phyloP scores from a whole-genome alignment of 2,888 invertebrate species.

The Crossocerus cetratus region DNA sequence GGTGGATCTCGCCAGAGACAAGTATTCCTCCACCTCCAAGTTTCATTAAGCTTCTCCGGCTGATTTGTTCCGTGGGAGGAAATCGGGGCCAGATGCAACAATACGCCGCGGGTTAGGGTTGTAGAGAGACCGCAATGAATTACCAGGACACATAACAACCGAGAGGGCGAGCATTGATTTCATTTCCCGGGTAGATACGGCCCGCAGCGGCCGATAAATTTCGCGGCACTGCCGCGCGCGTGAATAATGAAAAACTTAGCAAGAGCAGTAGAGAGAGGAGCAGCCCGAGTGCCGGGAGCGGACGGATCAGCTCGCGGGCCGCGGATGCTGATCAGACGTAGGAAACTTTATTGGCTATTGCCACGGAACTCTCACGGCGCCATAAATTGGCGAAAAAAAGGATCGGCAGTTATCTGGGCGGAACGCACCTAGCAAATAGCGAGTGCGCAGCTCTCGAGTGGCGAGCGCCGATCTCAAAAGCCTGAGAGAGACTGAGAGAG shows the following conservation, averaged over 20 bases:
- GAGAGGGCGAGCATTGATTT: constrained; percentile 11
- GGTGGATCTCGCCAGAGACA: too few species aligned
- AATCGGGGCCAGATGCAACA: too few species aligned
- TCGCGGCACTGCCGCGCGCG: not conserved
- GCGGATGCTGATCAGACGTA: constrained; percentile 28
- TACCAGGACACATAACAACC: constrained; percentile 2
- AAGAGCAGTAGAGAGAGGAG: not conserved
- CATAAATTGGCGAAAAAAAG: constrained; percentile 45
- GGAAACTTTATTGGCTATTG: constrained; percentile 42
- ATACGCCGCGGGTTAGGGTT: too few species aligned
- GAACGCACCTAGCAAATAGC: constrained; percentile 50
- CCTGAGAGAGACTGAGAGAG: not conserved
- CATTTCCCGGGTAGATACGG: constrained; percentile 20
- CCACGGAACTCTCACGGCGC: constrained; percentile 33
- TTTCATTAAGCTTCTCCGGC: too few species aligned
- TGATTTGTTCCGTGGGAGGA: too few species aligned
- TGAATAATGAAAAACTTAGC: constrained; percentile 28
- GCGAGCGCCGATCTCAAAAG: not conserved
- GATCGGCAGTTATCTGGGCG: constrained; percentile 52
- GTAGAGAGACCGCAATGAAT: constrained; percentile 17
- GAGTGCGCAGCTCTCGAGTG: constrained; percentile 26
- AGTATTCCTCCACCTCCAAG: too few species aligned
- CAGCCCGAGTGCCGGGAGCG: too few species aligned
- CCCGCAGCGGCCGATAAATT: constrained; percentile 27
- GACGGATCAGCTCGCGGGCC: constrained; percentile 11